phyloP scores from a whole-genome alignment of 2,888 invertebrate species.

The Heliconius cydno region DNA sequence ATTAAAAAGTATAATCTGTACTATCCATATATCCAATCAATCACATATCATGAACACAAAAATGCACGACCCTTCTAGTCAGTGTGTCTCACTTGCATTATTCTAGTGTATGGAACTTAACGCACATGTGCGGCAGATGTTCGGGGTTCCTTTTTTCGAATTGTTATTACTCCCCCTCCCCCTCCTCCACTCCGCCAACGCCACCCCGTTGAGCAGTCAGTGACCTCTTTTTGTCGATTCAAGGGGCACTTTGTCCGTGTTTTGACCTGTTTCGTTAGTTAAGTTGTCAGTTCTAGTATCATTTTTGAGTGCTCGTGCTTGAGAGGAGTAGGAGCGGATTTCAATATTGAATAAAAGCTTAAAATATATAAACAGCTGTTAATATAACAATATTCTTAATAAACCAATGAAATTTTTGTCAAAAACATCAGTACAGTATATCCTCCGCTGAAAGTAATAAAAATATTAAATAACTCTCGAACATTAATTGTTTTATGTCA shows the following conservation, averaged over 20 bases:
- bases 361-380: too few relatives aligned
- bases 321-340: not conserved
- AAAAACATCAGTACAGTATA: not conserved
- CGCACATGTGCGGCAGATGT: conserved; percentile 82
- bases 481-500: not conserved
- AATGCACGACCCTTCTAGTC: conserved; percentile 56
- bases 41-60: conserved; percentile 79
- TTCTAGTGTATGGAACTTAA: conserved; percentile 70
- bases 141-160: conserved; percentile 78
- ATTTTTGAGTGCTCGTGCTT: not conserved
- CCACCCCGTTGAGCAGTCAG: conserved; percentile 75
- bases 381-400: not conserved
- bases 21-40: conserved; percentile 74
- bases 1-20: conserved; percentile 69
- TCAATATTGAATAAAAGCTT: not conserved
- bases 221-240: conserved; percentile 75
- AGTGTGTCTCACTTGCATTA: conserved; percentile 72
- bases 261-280: conserved; percentile 68
- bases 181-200: conserved; percentile 54
- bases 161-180: conserved; percentile 70
- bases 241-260: conserved; percentile 63
- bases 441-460: not conserved
- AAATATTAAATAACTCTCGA: not conserved
- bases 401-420: not conserved
- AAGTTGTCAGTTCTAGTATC: conserved; percentile 26